Evolutionary conservation across 2,113 vertebrate genomes (phyloP).

Genomic region (Diadophis punctatus): DNA sequence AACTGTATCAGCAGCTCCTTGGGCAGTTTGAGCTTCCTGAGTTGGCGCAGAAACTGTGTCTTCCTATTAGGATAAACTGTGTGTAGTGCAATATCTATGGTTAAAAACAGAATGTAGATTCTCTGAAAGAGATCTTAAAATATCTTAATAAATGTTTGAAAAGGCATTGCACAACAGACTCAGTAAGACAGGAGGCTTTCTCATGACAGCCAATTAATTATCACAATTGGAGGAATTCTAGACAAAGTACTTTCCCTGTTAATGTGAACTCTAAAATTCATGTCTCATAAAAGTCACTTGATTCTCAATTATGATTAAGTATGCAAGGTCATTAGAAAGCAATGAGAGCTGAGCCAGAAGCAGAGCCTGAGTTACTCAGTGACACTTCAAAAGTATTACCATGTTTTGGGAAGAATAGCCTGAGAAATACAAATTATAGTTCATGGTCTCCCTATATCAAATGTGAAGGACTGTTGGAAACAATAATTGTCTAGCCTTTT

Average conservation of each 20-base stretch:
- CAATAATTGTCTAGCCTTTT: not conserved
- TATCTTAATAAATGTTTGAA: constrained; percentile 68
- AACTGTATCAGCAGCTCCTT: too few species aligned
- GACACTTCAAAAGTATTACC: constrained; percentile 14
- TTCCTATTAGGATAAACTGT: not conserved
- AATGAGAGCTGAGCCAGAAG: constrained; percentile 39
- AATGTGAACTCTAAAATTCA: constrained; percentile 65
- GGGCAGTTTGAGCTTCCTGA: too few species aligned
- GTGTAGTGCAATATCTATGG: constrained; percentile 35
- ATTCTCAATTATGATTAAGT: constrained; percentile 68
- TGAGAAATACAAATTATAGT: fast-evolving
- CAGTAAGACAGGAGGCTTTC: constrained; percentile 61
- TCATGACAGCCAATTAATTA: constrained; percentile 68
- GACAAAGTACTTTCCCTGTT: constrained; percentile 59
- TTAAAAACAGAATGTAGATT: constrained; percentile 52
- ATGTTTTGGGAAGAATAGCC: not conserved
- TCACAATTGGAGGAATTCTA: constrained; percentile 66
- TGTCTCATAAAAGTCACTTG: constrained; percentile 62
- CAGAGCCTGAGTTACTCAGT: constrained; percentile 11
- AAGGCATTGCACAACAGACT: constrained; percentile 55
- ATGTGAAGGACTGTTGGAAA: not conserved
- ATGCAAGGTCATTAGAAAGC: constrained; percentile 64
- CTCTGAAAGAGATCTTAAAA: constrained; percentile 39
- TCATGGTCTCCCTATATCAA: fast-evolving
- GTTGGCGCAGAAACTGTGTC: too few species aligned